phyloP scores from a whole-genome alignment of 2,113 vertebrate genomes.

The Crotophaga sulcirostris region DNA sequence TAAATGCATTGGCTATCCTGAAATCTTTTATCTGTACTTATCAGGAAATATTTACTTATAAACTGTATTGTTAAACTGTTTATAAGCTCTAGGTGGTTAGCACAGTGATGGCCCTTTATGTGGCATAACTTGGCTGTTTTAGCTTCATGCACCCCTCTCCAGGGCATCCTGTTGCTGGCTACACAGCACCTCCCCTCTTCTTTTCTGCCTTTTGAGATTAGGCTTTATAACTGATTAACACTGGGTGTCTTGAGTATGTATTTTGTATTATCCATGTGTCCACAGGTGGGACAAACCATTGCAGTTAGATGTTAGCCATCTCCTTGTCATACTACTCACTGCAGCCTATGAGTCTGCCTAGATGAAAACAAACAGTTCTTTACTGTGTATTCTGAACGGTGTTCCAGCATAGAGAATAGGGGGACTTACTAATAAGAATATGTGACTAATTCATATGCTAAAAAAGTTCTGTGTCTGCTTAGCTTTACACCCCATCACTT shows the following conservation, averaged over 20 bases:
- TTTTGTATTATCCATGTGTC: background rate
- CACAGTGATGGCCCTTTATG: background rate
- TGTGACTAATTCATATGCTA: background rate
- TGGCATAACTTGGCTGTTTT: background rate
- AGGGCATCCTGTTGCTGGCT: background rate
- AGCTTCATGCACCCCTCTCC: background rate
- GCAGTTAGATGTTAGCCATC: background rate
- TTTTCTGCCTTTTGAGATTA: background rate
- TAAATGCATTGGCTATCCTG: slow-evolving; percentile 45
- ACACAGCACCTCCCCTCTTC: background rate
- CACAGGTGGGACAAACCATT: background rate
- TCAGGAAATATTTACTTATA: slow-evolving; percentile 19
- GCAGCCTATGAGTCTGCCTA: background rate
- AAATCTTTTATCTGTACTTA: slow-evolving; percentile 55
- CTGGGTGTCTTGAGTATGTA: background rate
- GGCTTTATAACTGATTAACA: background rate
- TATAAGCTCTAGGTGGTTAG: background rate
- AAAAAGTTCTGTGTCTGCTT: background rate
- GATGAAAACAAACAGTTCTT: background rate
- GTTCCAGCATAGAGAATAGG: background rate
- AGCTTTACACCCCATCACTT: background rate
- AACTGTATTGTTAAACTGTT: slow-evolving; percentile 38
- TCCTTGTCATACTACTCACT: background rate
- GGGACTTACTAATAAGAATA: background rate
- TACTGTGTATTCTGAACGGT: background rate